Base-by-base conservation (phyloP, 2,113 vertebrate species). In the Erinaceus europaeus region DNA sequence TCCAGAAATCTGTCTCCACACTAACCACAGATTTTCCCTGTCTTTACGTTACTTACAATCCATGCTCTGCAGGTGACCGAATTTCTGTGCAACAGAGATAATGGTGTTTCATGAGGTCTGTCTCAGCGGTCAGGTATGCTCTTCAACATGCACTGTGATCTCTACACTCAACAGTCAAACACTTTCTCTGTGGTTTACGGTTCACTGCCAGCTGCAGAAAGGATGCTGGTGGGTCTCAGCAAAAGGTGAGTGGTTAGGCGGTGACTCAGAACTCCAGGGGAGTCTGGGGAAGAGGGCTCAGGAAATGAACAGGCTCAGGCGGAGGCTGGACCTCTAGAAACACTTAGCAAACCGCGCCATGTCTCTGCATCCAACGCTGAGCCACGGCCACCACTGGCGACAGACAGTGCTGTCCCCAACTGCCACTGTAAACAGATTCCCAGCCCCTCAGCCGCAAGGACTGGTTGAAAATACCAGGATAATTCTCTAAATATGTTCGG, bases 281-380 rank as follows among this genome's bases (percentile, higher is more conserved):
- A 82, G 23, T 90, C 71, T 91, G 65, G 29, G 78, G 48, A 88
- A 40, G 29, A 36, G 83, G 65, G 29, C 73, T 72, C 69, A 76
- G 52, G 76, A 83, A 69, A 85, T 9, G 81, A 92, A 81, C 27
- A 80, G 29, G 53, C 48, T 71, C 29, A 78, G 38, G 34, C 64
- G 77, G 78, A 57, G 34, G 32, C 34, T 71, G 53, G 18, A 83
- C 7, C 55, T 29, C 9, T 38, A 76, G 57, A 89, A 64, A 14
- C 27, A 71, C 34, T 71, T 81, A 55, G 3, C 72, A 86, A 64
- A 64, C 3, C 6, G n/a, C 65, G 67, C 72, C 53, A 69, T 46
- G 20, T 6, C 27, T 42, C 13, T 53, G 34, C n/a, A 6, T 44
- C 53, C 21, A 65, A 48, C 32, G 13, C 12, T 52, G 34, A 80